Evolutionary conservation across 2,888 invertebrate genomes (phyloP).

Genomic region (Drosophila meridiana): DNA sequence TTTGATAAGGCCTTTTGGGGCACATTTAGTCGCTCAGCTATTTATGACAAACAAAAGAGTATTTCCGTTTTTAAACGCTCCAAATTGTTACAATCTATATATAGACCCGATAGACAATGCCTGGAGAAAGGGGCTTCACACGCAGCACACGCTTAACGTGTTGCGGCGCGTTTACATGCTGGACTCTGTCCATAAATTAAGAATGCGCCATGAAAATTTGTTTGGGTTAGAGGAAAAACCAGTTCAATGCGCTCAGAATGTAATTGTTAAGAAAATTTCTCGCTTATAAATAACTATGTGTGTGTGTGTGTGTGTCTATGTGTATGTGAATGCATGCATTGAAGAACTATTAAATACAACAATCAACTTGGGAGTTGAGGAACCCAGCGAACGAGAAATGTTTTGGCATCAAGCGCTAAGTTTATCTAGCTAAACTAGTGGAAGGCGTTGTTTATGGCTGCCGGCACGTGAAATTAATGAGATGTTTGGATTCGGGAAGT

Average conservation of each 20-base stretch:
- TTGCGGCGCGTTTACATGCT: constrained; percentile 45
- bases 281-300: constrained; percentile 24
- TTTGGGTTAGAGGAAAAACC: constrained; percentile 34
- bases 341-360: constrained; percentile 31
- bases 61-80: constrained; percentile 15
- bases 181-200: constrained; percentile 49
- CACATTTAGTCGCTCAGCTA: constrained; percentile 4
- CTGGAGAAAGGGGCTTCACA: constrained; percentile 24
- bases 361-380: constrained; percentile 29
- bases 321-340: constrained; percentile 1
- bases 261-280: constrained; percentile 39
- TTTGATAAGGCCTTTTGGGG: constrained; percentile 8
- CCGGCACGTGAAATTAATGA: constrained; percentile 70
- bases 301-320: background rate
- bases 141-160: constrained; percentile 35
- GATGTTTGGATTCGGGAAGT: constrained; percentile 68
- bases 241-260: constrained; percentile 45
- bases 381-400: constrained; percentile 7
- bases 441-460: constrained; percentile 56
- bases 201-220: constrained; percentile 40
- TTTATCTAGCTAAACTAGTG: constrained; percentile 18
- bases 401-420: constrained; percentile 8
- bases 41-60: constrained; percentile 29
- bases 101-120: constrained; percentile 9
- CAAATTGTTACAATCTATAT: constrained; percentile 34